A percentile compares a stretch with the other conserved stretches of the same genome.
Evolutionary conservation across 2,113 vertebrate genomes (phyloP).

Genomic region (Heptranchias perlo): DNA sequence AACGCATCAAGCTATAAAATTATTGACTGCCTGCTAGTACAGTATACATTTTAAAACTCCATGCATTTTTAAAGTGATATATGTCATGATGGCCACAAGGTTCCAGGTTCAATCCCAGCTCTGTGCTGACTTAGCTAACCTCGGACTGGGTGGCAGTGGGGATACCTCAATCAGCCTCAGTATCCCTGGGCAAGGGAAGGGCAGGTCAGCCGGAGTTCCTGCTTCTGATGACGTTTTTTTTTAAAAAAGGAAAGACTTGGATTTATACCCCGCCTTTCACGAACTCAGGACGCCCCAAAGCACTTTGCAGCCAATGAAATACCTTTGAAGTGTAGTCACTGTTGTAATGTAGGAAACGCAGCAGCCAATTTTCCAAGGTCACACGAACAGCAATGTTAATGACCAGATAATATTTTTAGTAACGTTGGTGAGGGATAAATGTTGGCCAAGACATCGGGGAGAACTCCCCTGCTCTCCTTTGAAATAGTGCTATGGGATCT

Average conservation of each 20-base stretch:
- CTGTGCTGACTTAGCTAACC: background rate
- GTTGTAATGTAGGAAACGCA: background rate
- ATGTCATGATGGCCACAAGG: no score
- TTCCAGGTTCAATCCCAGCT: background rate
- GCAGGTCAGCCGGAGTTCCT: background rate
- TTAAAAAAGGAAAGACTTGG: background rate
- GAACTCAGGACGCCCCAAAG: no score
- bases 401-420: background rate
- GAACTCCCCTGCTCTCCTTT: background rate
- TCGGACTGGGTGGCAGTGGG: background rate
- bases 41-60: background rate
- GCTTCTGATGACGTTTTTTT: background rate
- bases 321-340: background rate
- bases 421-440: background rate
- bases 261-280: no score
- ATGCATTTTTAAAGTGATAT: background rate
- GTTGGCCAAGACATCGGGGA: no score
- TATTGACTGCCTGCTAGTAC: background rate
- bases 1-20: background rate
- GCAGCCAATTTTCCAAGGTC: background rate
- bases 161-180: background rate
- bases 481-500: background rate
- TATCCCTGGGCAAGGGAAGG: background rate
- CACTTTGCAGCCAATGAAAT: no score
- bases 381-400: background rate